phyloP scores from a whole-genome alignment of 2,113 vertebrate species.

The Gavia stellata region DNA sequence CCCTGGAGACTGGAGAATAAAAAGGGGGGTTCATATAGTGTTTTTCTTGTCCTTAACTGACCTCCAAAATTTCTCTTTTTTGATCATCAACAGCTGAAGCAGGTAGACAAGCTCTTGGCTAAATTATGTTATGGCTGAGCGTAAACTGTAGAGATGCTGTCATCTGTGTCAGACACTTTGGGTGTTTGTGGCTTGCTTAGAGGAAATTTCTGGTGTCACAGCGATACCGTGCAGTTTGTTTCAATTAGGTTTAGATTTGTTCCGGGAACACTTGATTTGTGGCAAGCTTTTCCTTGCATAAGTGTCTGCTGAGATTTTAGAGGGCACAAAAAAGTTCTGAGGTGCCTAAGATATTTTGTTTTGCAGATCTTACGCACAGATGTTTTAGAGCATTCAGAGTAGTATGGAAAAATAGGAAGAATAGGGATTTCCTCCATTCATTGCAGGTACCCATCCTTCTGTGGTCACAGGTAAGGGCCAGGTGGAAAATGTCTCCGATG shows the following conservation, averaged over 20 bases:
- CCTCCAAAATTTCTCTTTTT: neutral
- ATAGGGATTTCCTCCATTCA: neutral
- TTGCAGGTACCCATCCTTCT: neutral
- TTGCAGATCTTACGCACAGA: neutral
- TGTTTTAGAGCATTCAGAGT: neutral
- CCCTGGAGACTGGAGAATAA: neutral
- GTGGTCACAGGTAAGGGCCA: rapidly evolving
- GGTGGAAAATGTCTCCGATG: neutral
- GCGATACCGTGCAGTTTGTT: neutral
- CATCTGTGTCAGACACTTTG: neutral
- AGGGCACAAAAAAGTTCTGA: neutral
- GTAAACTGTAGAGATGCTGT: neutral
- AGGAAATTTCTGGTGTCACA: neutral
- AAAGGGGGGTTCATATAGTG: neutral
- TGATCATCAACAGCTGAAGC: neutral
- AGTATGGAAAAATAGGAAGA: neutral
- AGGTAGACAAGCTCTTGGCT: neutral
- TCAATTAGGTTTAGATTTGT: neutral
- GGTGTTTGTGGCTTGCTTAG: neutral
- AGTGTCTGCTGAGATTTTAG: neutral
- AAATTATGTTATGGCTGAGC: neutral
- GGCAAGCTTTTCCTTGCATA: neutral
- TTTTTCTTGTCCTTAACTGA: neutral
- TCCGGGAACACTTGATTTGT: neutral
- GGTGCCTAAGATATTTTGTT: neutral